phyloP scores from a whole-genome alignment of 2,113 vertebrate species.

The Ciconia stormi region DNA sequence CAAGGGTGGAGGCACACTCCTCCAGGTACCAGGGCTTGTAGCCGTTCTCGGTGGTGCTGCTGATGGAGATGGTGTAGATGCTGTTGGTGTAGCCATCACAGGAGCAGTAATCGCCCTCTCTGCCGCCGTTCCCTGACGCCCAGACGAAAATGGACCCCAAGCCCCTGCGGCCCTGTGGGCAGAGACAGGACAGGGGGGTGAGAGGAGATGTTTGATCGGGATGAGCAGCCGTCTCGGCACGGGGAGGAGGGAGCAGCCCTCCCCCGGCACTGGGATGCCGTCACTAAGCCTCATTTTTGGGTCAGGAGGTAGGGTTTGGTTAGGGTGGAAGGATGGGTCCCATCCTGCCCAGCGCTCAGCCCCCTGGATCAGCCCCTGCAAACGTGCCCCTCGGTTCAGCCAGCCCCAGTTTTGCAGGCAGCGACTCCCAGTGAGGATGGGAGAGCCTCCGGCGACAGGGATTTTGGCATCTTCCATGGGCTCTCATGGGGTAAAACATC shows the following conservation, averaged over 20 bases:
- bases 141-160: conserved; percentile 92
- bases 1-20: conserved; percentile 87
- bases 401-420: not conserved
- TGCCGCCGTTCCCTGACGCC: conserved; percentile 90
- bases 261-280: fast-evolving
- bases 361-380: not conserved
- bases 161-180: conserved; percentile 83
- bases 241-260: not conserved
- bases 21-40: conserved; percentile 88
- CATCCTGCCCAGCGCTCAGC: not conserved
- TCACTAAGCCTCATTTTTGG: not conserved
- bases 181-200: not conserved
- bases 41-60: conserved; percentile 85
- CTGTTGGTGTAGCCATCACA: conserved; percentile 95
- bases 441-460: not conserved
- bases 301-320: not conserved
- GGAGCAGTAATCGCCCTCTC: conserved; percentile 88
- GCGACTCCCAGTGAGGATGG: fast-evolving
- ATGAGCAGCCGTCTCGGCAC: fast-evolving
- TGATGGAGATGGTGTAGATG: conserved; percentile 92
- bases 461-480: not conserved
- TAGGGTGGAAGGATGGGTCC: not conserved
- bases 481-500: not conserved
- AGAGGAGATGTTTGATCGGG: not conserved
- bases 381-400: fast-evolving